Conservation (phyloP, 2,888 invertebrate species). For the Lordiphosa andalusiaca region DNA sequence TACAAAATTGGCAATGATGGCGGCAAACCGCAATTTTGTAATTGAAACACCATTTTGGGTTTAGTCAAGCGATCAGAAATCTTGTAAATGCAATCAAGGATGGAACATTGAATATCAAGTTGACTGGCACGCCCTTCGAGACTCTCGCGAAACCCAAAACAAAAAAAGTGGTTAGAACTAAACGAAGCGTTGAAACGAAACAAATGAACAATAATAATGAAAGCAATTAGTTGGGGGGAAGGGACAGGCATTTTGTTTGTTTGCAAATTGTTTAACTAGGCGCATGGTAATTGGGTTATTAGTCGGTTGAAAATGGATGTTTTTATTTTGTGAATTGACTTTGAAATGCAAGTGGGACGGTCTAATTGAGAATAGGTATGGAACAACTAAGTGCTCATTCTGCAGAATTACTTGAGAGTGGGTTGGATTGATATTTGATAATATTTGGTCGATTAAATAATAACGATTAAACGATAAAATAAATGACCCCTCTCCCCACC, state of each 20-base stretch:
- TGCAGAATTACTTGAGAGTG: too few species aligned
- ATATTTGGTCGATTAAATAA: too few species aligned
- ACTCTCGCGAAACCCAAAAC: too few species aligned
- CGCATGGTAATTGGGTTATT: conserved; percentile 27
- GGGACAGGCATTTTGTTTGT: conserved; percentile 22
- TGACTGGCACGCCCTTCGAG: conserved; percentile 37
- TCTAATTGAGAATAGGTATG: too few species aligned
- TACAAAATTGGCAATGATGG: conserved; percentile 18
- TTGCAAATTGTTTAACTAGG: conserved; percentile 33
- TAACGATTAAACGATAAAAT: too few species aligned
- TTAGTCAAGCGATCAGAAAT: conserved; percentile 64
- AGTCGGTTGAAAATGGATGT: conserved; percentile 1
- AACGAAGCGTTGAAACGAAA: conserved; percentile 32
- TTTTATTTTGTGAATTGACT: too few species aligned
- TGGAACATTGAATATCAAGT: conserved; percentile 57
- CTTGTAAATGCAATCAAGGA: conserved; percentile 61
- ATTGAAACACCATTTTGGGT: conserved; percentile 42
- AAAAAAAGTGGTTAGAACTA: too few species aligned
- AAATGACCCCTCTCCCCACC: too few species aligned
- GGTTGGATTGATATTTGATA: too few species aligned
- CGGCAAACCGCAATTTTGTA: conserved; percentile 55
- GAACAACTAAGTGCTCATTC: too few species aligned
- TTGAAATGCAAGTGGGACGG: too few species aligned
- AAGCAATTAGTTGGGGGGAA: conserved; percentile 33
- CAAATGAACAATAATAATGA: conserved; percentile 37